Evolutionary conservation across 1,140 invertebrate species (phyloP), one percentile per base, ranked within the genome.

Genomic region (Drosophila parvula): DNA sequence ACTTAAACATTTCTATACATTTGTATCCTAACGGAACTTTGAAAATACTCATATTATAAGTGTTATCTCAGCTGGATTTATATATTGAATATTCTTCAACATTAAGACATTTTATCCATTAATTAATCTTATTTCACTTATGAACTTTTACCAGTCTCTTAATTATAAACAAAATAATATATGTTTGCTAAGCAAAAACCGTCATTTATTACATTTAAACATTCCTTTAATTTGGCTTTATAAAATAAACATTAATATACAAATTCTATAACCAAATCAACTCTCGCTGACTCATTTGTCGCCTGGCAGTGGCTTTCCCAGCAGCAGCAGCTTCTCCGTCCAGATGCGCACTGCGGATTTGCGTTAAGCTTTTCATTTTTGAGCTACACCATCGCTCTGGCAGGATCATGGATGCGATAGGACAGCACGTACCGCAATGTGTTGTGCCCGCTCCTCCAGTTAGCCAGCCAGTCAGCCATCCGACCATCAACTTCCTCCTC

Each of bases 321-420:
- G 47, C 51, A 27, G 38, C 38, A 58, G 73, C 51, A 45, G 74
- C 41, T 68, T 44, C 63, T 57, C 59, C 70, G 82, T 78, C 70
- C 82, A 85, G 63, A 71, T 88, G 79, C 62, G 76, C 47, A 51
- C 36, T 83, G 84, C 78, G 84, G 80, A 79, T 89, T 89, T 70
- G 55, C 84, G 74, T 89, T 84, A 81, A 88, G 84, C 84, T 89
- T 89, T 80, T 89, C 84, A 78, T 81, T 89, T 88, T 89, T 88
- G 84, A 88, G 80, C 80, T 81, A 74, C 70, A 73, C 62, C 68
- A 61, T 61, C 48, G 56, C 59, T 73, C 65, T 59, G 67, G 56
- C 67, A 77, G 77, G 59, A 78, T 69, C 68, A 69, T 60, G 73
- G 56, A 58, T 60, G 70, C 55, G 68, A 60, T 73, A 41, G 74